A percentile compares a stretch with the other conserved stretches of the same genome.
Conservation (phyloP, 2,888 invertebrate species). For the Ditula angustiorana region DNA sequence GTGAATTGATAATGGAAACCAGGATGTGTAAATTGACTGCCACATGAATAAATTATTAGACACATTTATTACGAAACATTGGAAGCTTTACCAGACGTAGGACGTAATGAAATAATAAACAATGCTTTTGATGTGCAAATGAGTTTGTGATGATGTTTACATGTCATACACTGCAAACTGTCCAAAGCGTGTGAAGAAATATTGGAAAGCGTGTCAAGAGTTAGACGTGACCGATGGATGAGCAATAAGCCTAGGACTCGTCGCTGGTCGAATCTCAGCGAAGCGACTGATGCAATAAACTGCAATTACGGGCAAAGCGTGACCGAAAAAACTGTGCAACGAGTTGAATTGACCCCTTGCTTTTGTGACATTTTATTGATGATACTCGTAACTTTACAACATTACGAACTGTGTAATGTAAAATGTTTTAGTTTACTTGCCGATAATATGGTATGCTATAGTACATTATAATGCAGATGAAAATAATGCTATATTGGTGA, state of each 20-base stretch:
- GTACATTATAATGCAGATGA: no score
- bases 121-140: conserved; percentile 7
- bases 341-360: not conserved
- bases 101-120: not conserved
- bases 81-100: not conserved
- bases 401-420: not conserved
- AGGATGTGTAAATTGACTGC: conserved; percentile 19
- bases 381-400: not conserved
- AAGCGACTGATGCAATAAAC: conserved; percentile 39
- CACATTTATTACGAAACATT: not conserved
- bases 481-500: not conserved
- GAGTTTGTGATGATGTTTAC: conserved; percentile 24
- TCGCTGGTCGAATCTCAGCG: conserved; percentile 35
- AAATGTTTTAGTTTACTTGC: no score
- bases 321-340: conserved; percentile 6
- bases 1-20: conserved; percentile 15
- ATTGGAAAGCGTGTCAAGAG: conserved; percentile 55
- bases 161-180: conserved; percentile 4
- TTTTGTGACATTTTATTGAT: not conserved
- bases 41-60: not conserved
- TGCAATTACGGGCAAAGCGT: conserved; percentile 11
- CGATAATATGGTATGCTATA: no score
- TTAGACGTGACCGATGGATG: conserved; percentile 44
- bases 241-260: conserved; percentile 29
- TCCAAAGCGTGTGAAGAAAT: conserved; percentile 44